phyloP scores from a whole-genome alignment of 1,140 invertebrate species.

The Mesaphorura yosii region DNA sequence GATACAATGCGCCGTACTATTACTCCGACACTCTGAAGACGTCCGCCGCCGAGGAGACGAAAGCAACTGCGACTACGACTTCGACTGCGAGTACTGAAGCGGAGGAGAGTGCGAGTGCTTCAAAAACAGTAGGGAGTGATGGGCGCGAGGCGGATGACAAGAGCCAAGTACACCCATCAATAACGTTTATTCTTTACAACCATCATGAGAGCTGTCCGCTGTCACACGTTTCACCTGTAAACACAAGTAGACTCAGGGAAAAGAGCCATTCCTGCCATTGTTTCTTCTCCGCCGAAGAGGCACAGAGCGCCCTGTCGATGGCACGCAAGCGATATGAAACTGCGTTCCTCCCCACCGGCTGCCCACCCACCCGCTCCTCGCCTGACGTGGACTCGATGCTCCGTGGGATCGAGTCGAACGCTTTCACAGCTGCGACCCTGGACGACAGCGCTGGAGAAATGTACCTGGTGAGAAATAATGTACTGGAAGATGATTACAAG shows the following conservation, averaged over 20 bases:
- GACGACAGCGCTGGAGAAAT: not conserved
- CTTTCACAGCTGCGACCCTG: not conserved
- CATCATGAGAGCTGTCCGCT: no score
- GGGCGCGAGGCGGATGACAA: no score
- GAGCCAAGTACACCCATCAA: no score
- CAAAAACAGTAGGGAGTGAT: no score
- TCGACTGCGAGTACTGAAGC: no score
- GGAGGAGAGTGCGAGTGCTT: no score
- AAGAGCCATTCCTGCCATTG: not conserved
- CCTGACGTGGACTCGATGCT: conserved; percentile 28
- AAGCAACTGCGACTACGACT: not conserved
- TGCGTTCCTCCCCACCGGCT: conserved; percentile 25
- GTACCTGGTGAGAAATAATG: not conserved
- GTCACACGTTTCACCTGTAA: not conserved
- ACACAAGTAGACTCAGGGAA: no score
- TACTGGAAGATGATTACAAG: not conserved
- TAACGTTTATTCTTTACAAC: not conserved
- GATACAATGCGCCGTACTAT: conserved; percentile 28
- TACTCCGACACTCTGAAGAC: conserved; percentile 27
- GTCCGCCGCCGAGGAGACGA: not conserved
- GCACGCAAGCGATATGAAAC: conserved; percentile 31
- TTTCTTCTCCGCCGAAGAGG: not conserved
- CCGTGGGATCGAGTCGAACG: conserved; percentile 20
- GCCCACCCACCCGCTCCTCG: conserved; percentile 3
- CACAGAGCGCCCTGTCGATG: conserved; percentile 7